Evolutionary conservation across 2,113 vertebrate species (phyloP).

Genomic region (Equus quagga): DNA sequence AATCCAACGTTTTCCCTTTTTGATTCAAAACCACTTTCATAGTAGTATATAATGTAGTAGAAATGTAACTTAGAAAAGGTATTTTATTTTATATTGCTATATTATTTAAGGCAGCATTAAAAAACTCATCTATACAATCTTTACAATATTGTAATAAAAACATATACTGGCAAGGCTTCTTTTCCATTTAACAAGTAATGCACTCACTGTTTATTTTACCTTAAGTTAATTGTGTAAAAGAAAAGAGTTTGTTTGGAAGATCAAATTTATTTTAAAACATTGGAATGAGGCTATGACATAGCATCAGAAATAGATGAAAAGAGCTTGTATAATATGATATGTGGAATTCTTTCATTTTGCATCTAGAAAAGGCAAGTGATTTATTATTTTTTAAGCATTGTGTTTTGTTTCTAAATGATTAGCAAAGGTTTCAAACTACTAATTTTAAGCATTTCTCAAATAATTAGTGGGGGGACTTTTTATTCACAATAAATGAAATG

Average conservation of each 20-base stretch:
- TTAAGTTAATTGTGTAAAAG: neutral
- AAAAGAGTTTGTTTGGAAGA: neutral
- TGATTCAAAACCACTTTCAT: neutral
- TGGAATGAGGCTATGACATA: neutral
- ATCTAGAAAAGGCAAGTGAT: neutral
- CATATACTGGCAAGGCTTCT: neutral
- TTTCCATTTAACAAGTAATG: neutral
- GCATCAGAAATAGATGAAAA: neutral
- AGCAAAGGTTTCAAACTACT: neutral
- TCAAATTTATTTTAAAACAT: neutral
- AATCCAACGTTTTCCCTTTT: neutral
- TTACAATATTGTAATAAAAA: neutral
- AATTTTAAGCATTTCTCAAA: conserved; percentile 10
- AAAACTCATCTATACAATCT: neutral
- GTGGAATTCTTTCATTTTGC: neutral
- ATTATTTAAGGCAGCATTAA: neutral
- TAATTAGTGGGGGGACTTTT: neutral
- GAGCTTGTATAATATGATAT: neutral
- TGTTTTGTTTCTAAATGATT: neutral
- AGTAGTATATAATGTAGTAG: neutral
- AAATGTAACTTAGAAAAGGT: neutral
- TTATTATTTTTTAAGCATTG: neutral
- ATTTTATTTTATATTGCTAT: neutral
- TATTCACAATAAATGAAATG: neutral
- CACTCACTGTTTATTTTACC: neutral